Conservation (phyloP, 2,888 invertebrate species). For the Gryllus longicercus region DNA sequence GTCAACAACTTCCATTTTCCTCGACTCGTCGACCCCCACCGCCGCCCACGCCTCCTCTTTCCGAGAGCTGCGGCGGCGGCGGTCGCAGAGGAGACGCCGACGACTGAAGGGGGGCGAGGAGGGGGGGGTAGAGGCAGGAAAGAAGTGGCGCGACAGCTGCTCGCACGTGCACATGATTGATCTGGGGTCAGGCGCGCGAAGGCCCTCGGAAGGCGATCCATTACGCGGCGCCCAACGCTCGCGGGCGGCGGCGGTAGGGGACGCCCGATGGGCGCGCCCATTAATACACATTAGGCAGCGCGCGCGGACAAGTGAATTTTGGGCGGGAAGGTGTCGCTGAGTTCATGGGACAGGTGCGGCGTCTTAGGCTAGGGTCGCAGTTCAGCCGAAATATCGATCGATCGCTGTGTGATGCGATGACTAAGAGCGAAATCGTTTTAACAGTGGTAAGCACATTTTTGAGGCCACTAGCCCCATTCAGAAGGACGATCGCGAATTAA, state of each 20-base stretch:
- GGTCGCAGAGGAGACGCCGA: no score
- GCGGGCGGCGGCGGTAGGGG: neutral
- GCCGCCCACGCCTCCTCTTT: neutral
- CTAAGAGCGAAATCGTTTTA: no score
- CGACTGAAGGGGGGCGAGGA: neutral
- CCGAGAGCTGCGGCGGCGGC: no score
- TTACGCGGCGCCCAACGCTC: neutral
- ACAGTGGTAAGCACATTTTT: no score
- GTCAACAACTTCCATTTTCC: constrained; percentile 17
- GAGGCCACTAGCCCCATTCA: no score
- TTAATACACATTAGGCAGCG: neutral
- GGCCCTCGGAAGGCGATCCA: neutral
- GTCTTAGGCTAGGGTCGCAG: no score
- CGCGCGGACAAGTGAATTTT: no score
- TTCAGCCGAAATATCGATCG: no score
- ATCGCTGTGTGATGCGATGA: no score
- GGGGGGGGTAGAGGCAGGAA: neutral
- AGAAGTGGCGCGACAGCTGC: neutral
- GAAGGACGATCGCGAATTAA: no score
- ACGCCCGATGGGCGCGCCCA: neutral
- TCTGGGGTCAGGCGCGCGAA: neutral
- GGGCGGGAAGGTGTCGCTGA: no score
- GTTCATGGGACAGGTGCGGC: no score
- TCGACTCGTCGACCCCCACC: neutral
- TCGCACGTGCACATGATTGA: neutral